These are phyloP conservation scores for Peromyscus maniculatus DNA, from an alignment of 2,113 vertebrate genomes.

Conservation along the genomic window DNA sequence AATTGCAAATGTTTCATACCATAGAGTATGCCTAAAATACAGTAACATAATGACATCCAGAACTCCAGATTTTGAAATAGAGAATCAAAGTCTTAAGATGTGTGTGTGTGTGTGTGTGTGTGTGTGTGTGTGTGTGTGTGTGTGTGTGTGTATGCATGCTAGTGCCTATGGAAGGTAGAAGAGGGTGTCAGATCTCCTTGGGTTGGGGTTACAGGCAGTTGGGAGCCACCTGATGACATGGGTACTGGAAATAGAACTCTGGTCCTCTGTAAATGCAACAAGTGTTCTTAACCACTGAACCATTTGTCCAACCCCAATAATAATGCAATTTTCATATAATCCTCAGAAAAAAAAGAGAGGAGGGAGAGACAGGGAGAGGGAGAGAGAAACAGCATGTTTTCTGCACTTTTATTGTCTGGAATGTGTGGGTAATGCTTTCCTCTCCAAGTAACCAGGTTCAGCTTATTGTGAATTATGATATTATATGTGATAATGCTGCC, in stretches of 20 bases:
- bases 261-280: neutral
- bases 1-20: neutral
- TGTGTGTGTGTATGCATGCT: neutral
- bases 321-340: neutral
- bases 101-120: neutral
- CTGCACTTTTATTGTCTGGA: neutral
- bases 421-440: neutral
- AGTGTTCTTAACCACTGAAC: neutral
- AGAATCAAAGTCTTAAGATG: neutral
- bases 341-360: neutral
- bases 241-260: neutral
- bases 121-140: neutral
- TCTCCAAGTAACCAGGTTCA: neutral
- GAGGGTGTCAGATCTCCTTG: neutral
- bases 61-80: neutral
- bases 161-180: neutral
- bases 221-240: neutral
- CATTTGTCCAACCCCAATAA: neutral
- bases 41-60: neutral
- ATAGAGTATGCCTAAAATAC: neutral
- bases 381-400: neutral
- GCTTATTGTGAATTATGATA: neutral
- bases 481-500: neutral
- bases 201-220: neutral
- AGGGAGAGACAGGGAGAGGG: neutral